These are phyloP conservation scores for Leptoteleia sp. DNA, from an alignment of 1,140 invertebrate species.

Conservation along the genomic window DNA sequence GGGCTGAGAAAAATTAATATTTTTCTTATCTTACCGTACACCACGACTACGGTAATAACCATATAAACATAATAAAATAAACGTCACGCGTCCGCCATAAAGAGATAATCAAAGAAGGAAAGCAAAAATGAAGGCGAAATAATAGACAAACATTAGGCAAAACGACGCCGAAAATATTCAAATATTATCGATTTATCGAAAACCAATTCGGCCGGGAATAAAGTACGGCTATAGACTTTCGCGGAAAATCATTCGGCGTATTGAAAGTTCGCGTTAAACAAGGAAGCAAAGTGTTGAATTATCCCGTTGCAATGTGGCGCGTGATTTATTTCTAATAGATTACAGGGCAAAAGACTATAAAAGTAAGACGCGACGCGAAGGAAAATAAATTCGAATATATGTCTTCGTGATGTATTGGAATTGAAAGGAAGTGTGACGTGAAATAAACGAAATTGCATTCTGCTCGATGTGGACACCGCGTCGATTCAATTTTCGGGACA, in stretches of 20 bases:
- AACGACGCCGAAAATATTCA: constrained; percentile 17
- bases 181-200: constrained; percentile 19
- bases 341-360: constrained; percentile 36
- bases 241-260: not conserved
- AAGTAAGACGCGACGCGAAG: constrained; percentile 19
- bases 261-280: constrained; percentile 26
- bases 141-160: too few species aligned
- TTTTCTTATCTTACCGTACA: too few species aligned
- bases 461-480: too few species aligned
- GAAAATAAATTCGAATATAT: constrained; percentile 38
- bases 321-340: constrained; percentile 42
- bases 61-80: too few species aligned
- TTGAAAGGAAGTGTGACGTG: too few species aligned
- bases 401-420: constrained; percentile 28
- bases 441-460: too few species aligned
- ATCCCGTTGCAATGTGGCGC: not conserved
- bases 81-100: too few species aligned
- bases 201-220: constrained; percentile 11
- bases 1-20: too few species aligned
- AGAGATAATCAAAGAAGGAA: too few species aligned
- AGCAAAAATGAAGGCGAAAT: too few species aligned
- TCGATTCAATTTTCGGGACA: too few species aligned
- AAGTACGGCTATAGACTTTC: not conserved
- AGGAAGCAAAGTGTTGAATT: constrained; percentile 12
- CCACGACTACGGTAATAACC: too few species aligned